These are phyloP conservation scores for Brachyopa scutellaris DNA, from an alignment of 2,888 invertebrate species.

Conservation along the genomic window DNA sequence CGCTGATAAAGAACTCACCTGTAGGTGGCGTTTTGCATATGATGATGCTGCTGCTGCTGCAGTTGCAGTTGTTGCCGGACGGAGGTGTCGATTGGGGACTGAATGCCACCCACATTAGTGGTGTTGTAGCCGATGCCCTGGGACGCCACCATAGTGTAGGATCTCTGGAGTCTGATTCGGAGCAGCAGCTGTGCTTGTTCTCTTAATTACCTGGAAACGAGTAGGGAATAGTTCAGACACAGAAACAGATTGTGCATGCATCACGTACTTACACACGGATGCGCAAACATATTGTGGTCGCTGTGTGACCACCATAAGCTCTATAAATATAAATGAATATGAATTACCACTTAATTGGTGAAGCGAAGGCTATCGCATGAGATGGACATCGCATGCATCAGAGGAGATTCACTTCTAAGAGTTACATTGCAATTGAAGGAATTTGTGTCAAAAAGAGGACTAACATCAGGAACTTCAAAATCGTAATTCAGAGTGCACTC, in stretches of 20 bases:
- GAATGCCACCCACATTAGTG: constrained; percentile 70
- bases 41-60: constrained; percentile 39
- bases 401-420: constrained; percentile 31
- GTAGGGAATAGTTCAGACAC: constrained; percentile 47
- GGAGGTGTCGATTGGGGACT: constrained; percentile 65
- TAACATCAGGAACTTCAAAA: no score
- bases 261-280: neutral
- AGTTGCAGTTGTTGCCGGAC: constrained; percentile 21
- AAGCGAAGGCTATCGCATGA: constrained; percentile 36
- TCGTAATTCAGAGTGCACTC: no score
- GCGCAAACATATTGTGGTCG: neutral
- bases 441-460: no score
- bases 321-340: constrained; percentile 61
- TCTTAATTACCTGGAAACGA: constrained; percentile 71
- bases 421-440: no score
- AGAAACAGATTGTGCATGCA: constrained; percentile 24
- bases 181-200: constrained; percentile 70
- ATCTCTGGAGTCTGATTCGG: constrained; percentile 56
- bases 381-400: no score
- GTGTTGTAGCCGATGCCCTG: constrained; percentile 30
- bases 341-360: constrained; percentile 72
- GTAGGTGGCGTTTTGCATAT: constrained; percentile 73
- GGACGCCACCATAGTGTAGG: constrained; percentile 42
- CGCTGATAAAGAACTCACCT: constrained; percentile 72
- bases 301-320: constrained; percentile 49